Evolutionary conservation across 2,113 vertebrate species (phyloP), one percentile per base, ranked within the genome.

Genomic region (Galbula dea): DNA sequence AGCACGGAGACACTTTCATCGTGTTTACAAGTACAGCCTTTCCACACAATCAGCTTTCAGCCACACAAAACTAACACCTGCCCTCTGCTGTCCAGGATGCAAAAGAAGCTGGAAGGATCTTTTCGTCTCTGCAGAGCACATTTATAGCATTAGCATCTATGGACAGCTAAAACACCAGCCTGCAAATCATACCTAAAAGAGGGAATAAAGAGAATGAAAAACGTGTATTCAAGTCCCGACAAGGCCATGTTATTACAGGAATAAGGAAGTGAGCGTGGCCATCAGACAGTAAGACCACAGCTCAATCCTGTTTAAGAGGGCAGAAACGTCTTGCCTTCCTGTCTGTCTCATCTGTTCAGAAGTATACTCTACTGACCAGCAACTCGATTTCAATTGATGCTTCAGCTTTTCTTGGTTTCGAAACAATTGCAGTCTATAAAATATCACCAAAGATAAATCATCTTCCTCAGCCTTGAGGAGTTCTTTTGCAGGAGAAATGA

Each of bases 11-110:
- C 19, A 2, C 17, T 79, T 74, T 65, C 12, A 36, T 4, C 24
- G 45, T 15, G 22, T 26, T 34, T 12, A 54, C 9, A 15, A 8
- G 37, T 34, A 12, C 6, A 58, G 45, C 15, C 63, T 46, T 19
- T 58, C 46, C 11, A 11, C 36, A 32, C 2, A 30, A 46, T 6
- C 48, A 68, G 39, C 21, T 48, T 79, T 12, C 52, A 74, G 22
- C 36, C 41, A 69, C 34, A n/a, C 21, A 86, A 86, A 92, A 91
- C 39, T 43, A 79, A 76, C 68, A 90, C 43, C 52, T 83, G 93
- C 93, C 89, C 86, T 89, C 91, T 90, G 65, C 81, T 86, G 95
- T 78, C 57, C 73, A 78, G 71, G 34, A 71, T 14, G 45, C 36
- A 86, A 66, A 78, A 30, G 17, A 86, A 93, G 23, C 20, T 59